Base-by-base conservation (phyloP, 2,113 vertebrate genomes). In the Tonatia bakeri region DNA sequence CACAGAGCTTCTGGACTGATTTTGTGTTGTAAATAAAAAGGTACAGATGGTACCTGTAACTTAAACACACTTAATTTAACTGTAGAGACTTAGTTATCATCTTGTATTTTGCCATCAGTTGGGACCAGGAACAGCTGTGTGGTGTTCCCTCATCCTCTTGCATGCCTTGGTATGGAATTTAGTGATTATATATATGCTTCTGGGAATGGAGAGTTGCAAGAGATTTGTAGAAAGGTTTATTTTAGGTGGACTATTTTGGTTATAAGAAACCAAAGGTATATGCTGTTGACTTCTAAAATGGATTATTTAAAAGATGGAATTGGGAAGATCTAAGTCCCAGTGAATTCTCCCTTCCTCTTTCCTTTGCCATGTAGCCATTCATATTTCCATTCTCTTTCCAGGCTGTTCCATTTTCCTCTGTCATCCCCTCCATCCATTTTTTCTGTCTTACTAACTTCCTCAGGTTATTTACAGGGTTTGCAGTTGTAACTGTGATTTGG, bases 281-380 rank as follows among this genome's bases (percentile, higher is more conserved):
- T 65, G 7, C 64, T 59, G 4, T n/a, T 89, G 85, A 70, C 1
- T 54, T 88, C 24, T 76, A 20, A 64, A 88, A 22, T 1, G 8
- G 4, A 16, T 1, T 54, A 38, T 64, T 43, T 80, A 6, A 50
- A 77, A 52, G 38, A n/a, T 8, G 64, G 38, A 75, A n/a, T 38
- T 56, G 19, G 40, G 36, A 84, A 50, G 33, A 69, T 59, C 4
- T n/a, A 33, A 69, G 31, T 38, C 5, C 19, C 59, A 3, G 24
- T 64, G 11, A 79, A 33, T 26, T 11, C 28, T 86, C 47, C 28
- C 47, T 19, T 88, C 90, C 12, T 69, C 54, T 43, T 31, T 4
- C 2, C 7, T 6, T 0, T 10, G 3, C n/a, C 20, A 20, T 4
- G 19, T 15, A 12, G 33, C 17, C n/a, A 13, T 47, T 73, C 5